These are phyloP conservation scores for Yasuhikotakia modesta DNA, from an alignment of 2,797 vertebrate species.

Conservation along the genomic window DNA sequence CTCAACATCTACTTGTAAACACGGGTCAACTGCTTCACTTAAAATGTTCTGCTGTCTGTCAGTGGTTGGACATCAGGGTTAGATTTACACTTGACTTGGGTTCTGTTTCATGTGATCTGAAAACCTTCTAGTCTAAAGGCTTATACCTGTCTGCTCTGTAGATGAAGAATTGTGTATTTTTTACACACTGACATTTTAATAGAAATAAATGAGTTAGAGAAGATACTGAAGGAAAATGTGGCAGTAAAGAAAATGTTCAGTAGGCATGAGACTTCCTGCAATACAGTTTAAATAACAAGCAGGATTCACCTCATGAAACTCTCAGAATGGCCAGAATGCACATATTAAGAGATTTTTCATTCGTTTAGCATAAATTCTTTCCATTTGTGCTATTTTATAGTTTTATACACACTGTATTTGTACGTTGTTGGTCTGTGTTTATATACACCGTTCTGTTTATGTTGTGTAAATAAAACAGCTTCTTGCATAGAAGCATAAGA, in stretches of 20 bases:
- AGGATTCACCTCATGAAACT: not conserved
- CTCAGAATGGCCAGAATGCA: not conserved
- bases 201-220: not conserved
- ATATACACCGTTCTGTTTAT: not conserved
- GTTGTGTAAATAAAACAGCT: not conserved
- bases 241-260: not conserved
- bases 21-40: constrained; percentile 28
- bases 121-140: not conserved
- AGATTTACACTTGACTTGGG: not conserved
- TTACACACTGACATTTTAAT: not conserved
- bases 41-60: not conserved
- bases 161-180: not conserved
- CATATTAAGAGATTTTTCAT: too few species aligned
- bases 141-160: not conserved
- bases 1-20: constrained; percentile 16
- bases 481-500: not conserved
- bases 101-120: not conserved
- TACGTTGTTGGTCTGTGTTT: not conserved
- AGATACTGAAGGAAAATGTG: not conserved
- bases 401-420: not conserved
- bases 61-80: not conserved
- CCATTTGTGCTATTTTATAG: not conserved
- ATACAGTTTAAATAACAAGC: not conserved
- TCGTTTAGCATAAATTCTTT: too few species aligned
- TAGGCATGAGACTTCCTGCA: not conserved